Evolutionary conservation across 2,797 vertebrate genomes (phyloP), one percentile per base, ranked within the genome.

Genomic region (Leptatherina wallacei): DNA sequence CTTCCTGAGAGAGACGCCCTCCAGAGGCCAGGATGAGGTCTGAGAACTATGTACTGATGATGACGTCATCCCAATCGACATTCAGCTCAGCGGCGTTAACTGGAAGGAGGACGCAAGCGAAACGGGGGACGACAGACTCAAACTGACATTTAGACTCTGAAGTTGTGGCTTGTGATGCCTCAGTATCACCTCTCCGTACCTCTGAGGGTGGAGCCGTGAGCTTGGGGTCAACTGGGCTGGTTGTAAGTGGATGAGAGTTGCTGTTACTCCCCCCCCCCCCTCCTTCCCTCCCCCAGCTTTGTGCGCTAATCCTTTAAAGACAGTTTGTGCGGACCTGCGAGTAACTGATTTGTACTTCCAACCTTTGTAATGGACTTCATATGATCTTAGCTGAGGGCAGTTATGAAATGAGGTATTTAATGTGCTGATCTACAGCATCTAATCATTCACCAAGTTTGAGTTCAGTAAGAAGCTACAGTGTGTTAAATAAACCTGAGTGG

Each of bases 1-100:
- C 83, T 95, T 94, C 94, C 94, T 94, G 93, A 95, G 94, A 86
- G 81, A 89, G 85, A 85, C 30, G 49, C 84, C 83, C 80, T 77
- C 84, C 77, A 62, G 65, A 86, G 84, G 89, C 78, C 70, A 47
- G 68, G n/a, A 33, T 69, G 81, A 84, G 83, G 78, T 87, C 52
- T 78, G 85, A 85, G 65, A 80, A 55, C 65, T 73, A 70, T 16
- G 67, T 38, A 40, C n/a, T 12, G 58, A 74, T 12, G n/a, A 54
- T 5, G 73, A 65, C 20, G 38, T 65, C 10, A 30, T 69, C 56
- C 52, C 65, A 54, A 22, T 61, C 8, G 52, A 75, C 66, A 24
- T 42, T 77, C 71, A 65, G 71, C 65, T 65, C 29, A 58, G 77
- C 13, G 20, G 77, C 68, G 74, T 74, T 20, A 52, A 78, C 73